phyloP scores from a whole-genome alignment of 2,888 invertebrate species.

The Leptopilina syphax region DNA sequence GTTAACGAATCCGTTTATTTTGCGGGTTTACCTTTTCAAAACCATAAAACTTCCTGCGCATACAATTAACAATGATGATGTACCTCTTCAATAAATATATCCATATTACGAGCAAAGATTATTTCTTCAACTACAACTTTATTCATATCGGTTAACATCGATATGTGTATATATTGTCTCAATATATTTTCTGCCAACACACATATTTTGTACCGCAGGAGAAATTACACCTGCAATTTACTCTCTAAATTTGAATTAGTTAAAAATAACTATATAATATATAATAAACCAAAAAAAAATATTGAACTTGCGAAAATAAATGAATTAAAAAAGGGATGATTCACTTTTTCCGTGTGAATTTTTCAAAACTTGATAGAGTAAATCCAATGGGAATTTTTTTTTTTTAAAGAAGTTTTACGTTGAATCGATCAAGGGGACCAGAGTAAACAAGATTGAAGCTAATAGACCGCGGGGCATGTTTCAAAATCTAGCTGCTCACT shows the following conservation, averaged over 20 bases:
- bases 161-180: too few relatives aligned
- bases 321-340: too few relatives aligned
- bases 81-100: conserved; percentile 2
- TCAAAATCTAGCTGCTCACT: conserved; percentile 52
- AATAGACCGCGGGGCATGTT: conserved; percentile 57
- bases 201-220: too few relatives aligned
- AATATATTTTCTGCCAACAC: too few relatives aligned
- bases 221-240: too few relatives aligned
- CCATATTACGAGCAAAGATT: background rate
- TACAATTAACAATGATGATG: background rate
- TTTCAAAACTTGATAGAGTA: too few relatives aligned
- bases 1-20: conserved; percentile 71
- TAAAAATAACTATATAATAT: too few relatives aligned
- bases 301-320: too few relatives aligned
- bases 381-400: background rate
- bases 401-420: background rate
- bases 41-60: conserved; percentile 12
- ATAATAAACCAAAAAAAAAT: too few relatives aligned
- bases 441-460: conserved; percentile 55
- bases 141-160: too few relatives aligned
- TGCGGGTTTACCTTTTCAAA: conserved; percentile 56
- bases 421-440: conserved; percentile 43
- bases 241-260: too few relatives aligned
- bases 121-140: background rate
- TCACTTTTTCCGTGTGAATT: too few relatives aligned